Base-by-base conservation (phyloP, 2,797 vertebrate genomes). In the Carcharodon carcharias region DNA sequence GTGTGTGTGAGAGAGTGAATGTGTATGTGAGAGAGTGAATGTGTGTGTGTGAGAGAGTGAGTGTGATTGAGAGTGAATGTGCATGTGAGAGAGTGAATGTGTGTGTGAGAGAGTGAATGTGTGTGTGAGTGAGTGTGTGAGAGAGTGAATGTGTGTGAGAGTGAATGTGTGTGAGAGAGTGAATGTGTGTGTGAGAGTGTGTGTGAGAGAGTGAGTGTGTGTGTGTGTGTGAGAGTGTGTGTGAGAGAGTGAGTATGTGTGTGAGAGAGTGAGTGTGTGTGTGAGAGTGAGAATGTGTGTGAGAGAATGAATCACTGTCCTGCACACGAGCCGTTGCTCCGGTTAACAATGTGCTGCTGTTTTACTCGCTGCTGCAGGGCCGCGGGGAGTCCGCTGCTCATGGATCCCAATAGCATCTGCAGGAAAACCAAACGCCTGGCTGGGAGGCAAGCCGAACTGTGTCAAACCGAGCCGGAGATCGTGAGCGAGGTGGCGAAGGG, bases 401-500 rank as follows among this genome's bases (percentile, higher is more conserved):
- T 96, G 96, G 95, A 96, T 61, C 94, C 96, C 67, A 96, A 96
- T 16, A 96, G 67, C 21, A 85, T 96, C 69, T 96, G 96, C 58
- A 92, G 93, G 65, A 96, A 96, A 40, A 40, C 93, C 50, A 96
- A 23, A 69, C 92, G 96, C 2, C 77, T 96, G 69, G 67, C 94
- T 16, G 94, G 71, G 5, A 96, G 82, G 28, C 96, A 96, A 63
- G 96, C 96, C 11, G 96, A 96, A 16, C 94, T 96, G 96, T 96
- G 96, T 56, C 88, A 80, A 16, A 96, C 71, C 4, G 73, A 95
- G 58, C 96, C 96, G 7, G 61, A 96, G 91, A 93, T 96, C 23
- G 92, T 96, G 54, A 69, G 71, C 40, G 96, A 96, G 95, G 96
- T 96, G 96, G 85, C 91, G 45, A 96, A 96, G 88, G 96, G 96